Evolutionary conservation across 92 coral and sea anemone species (phyloP).

Genomic region (Bergia sp.): DNA sequence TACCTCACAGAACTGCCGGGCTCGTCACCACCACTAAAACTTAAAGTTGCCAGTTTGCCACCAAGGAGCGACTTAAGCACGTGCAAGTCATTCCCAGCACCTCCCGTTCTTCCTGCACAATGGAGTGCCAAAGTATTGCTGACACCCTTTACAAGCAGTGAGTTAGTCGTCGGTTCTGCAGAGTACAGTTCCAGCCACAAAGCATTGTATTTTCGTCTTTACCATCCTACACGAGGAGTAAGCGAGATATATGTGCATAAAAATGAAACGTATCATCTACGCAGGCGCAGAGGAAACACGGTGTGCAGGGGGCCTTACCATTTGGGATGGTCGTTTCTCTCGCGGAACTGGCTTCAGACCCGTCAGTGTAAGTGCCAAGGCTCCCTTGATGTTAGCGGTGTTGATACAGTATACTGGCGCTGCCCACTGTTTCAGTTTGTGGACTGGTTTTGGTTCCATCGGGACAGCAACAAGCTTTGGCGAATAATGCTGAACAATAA

Average conservation of each 20-base stretch:
- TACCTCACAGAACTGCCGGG: not conserved
- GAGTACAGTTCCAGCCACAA: not conserved
- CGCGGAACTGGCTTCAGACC: not conserved
- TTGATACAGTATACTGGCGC: not conserved
- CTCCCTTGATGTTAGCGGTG: not conserved
- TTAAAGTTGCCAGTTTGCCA: not conserved
- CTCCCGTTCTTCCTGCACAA: not conserved
- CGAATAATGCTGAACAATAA: not conserved
- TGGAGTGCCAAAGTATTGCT: not conserved
- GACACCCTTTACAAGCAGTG: not conserved
- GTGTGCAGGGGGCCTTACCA: not conserved
- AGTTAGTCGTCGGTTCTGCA: not conserved
- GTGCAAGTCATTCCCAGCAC: not conserved
- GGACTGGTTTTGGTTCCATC: not conserved
- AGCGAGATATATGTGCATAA: not conserved
- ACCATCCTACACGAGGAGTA: not conserved
- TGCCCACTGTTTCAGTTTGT: not conserved
- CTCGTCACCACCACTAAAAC: not conserved
- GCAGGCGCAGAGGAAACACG: not conserved
- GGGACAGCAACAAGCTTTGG: not conserved
- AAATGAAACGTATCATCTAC: not conserved
- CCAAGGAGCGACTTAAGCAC: not conserved
- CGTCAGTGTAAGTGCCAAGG: slow-evolving; percentile 1
- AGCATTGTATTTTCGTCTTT: not conserved
- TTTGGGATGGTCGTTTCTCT: not conserved